These are phyloP conservation scores for Erebia palarica DNA, from an alignment of 2,888 invertebrate genomes.

Conservation along the genomic window DNA sequence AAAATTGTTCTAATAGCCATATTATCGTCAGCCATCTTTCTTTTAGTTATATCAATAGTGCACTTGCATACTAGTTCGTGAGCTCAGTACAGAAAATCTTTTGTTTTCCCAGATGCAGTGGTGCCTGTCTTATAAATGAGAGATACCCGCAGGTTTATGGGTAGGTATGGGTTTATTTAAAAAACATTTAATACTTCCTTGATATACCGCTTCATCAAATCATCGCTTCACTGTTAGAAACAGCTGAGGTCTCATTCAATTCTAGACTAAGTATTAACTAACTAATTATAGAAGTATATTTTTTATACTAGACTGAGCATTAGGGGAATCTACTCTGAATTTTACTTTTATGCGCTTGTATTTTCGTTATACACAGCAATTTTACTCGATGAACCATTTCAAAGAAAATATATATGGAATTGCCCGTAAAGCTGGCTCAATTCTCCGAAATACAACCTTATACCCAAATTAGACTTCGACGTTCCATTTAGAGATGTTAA, in stretches of 20 bases:
- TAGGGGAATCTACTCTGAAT: conserved; percentile 4
- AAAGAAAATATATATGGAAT: conserved; percentile 28
- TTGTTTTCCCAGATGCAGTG: neutral
- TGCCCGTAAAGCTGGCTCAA: conserved; percentile 34
- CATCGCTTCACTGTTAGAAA: no score
- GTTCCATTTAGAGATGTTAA: conserved; percentile 67
- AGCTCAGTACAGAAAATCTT: conserved; percentile 29
- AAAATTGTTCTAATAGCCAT: conserved; percentile 69
- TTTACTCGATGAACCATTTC: conserved; percentile 13
- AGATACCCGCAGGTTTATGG: no score
- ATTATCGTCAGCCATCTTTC: conserved; percentile 66
- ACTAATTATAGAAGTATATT: no score
- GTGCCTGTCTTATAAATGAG: no score
- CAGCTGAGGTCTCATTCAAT: no score
- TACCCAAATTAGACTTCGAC: conserved; percentile 62
- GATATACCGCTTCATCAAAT: no score
- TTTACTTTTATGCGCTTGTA: neutral
- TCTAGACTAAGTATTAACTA: no score
- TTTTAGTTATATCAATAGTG: conserved; percentile 52
- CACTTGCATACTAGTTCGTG: conserved; percentile 44
- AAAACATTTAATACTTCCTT: no score
- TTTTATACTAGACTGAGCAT: neutral
- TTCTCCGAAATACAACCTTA: conserved; percentile 37
- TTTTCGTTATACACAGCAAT: conserved; percentile 7
- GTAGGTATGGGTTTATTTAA: no score